phyloP scores from a whole-genome alignment of 2,888 invertebrate species.

The Acleris sparsana region DNA sequence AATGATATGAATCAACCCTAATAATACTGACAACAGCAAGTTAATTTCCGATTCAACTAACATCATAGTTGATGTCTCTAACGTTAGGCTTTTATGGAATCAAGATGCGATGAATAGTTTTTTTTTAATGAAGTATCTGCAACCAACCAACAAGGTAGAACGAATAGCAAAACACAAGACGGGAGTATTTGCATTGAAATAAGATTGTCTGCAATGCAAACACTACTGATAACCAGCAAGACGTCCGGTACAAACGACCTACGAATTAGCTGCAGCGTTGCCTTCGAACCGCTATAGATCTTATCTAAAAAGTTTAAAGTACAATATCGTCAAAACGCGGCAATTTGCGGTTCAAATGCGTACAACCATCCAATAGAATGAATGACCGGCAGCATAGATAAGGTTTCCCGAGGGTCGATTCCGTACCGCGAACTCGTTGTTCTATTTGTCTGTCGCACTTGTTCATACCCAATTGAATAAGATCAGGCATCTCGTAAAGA shows the following conservation, averaged over 20 bases:
- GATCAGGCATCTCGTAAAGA: background rate
- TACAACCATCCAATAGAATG: slow-evolving; percentile 51
- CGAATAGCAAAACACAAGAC: slow-evolving; percentile 1
- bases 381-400: slow-evolving; percentile 45
- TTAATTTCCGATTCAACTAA: no score
- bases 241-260: slow-evolving; percentile 27
- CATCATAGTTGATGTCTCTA: no score
- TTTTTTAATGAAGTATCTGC: no score
- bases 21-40: no score
- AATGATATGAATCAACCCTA: no score
- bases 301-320: slow-evolving; percentile 2
- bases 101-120: no score
- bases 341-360: background rate
- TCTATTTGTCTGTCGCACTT: slow-evolving; percentile 8
- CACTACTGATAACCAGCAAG: slow-evolving; percentile 30
- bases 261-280: slow-evolving; percentile 21
- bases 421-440: background rate
- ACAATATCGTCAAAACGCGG: background rate
- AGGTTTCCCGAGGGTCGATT: slow-evolving; percentile 43
- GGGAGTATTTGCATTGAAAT: slow-evolving; percentile 8
- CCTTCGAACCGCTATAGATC: background rate
- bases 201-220: slow-evolving; percentile 13
- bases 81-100: no score
- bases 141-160: no score
- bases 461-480: background rate